phyloP scores from a whole-genome alignment of 2,888 invertebrate genomes.

The Bellardia bayeri region DNA sequence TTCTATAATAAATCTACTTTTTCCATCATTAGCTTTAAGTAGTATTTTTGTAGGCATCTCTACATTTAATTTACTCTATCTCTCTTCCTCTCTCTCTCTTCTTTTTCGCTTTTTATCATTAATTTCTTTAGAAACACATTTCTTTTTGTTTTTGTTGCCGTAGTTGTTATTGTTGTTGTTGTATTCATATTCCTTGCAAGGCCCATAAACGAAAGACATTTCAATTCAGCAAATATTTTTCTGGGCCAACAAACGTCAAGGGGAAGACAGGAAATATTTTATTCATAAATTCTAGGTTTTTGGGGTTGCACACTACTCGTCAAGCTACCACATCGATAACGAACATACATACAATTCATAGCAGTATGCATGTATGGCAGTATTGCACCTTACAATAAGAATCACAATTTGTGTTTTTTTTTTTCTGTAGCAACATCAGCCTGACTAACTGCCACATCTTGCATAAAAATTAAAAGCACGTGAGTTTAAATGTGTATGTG shows the following conservation, averaged over 20 bases:
- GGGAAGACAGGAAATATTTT: slow-evolving; percentile 65
- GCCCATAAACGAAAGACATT: slow-evolving; percentile 67
- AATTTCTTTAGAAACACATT: slow-evolving; percentile 57
- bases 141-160: slow-evolving; percentile 48
- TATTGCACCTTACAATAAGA: slow-evolving; percentile 44
- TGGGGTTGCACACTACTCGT: slow-evolving; percentile 65
- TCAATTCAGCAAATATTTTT: slow-evolving; percentile 57
- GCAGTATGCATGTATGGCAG: not conserved
- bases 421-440: slow-evolving; percentile 46
- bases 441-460: slow-evolving; percentile 67
- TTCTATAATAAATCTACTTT: no score
- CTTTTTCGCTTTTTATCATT: slow-evolving; percentile 26
- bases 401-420: slow-evolving; percentile 3
- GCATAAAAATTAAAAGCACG: slow-evolving; percentile 64
- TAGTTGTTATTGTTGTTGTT: slow-evolving; percentile 16
- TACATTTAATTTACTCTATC: slow-evolving; percentile 3
- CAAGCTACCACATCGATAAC: slow-evolving; percentile 1
- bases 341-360: not conserved
- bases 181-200: slow-evolving; percentile 58
- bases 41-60: not conserved
- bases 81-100: not conserved
- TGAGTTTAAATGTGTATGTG: slow-evolving; percentile 24
- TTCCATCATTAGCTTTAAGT: not conserved
- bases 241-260: slow-evolving; percentile 69
- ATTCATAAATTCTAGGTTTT: slow-evolving; percentile 72